Percentiles rank a stretch among this genome's conserved stretches.
phyloP scores from a whole-genome alignment of 2,113 vertebrate species.

The Peromyscus maniculatus region DNA sequence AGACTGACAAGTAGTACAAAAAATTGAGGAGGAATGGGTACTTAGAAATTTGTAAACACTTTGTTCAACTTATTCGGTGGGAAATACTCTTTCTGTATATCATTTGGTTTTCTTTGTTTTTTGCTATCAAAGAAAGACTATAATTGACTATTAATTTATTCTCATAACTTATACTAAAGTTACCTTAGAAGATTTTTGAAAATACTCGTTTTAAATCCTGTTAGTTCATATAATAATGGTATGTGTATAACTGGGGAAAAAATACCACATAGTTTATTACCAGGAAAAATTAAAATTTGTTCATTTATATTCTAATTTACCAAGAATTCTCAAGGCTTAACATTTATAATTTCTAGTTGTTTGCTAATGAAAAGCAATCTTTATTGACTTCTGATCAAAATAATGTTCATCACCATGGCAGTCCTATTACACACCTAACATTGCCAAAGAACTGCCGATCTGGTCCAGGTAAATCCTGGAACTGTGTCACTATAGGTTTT shows the following conservation, averaged over 20 bases:
- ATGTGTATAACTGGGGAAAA: conserved; percentile 43
- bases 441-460: conserved; percentile 79
- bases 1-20: background rate
- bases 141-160: conserved; percentile 63
- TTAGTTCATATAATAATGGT: conserved; percentile 46
- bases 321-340: conserved; percentile 16
- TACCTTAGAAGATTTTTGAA: conserved; percentile 48
- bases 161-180: conserved; percentile 58
- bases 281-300: conserved; percentile 20
- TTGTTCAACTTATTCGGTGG: background rate
- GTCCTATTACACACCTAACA: conserved; percentile 39
- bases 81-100: conserved; percentile 25
- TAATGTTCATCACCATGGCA: conserved; percentile 52
- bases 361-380: conserved; percentile 50
- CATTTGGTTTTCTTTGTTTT: background rate
- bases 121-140: conserved; percentile 37
- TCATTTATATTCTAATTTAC: conserved; percentile 54
- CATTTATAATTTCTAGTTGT: conserved; percentile 38
- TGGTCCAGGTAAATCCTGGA: conserved; percentile 19
- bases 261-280: conserved; percentile 45
- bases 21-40: background rate
- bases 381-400: conserved; percentile 42
- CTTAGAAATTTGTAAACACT: background rate
- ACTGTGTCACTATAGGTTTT: conserved; percentile 55
- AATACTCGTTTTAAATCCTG: conserved; percentile 23